Conservation (phyloP, 2,797 vertebrate genomes). For the Typhlichthys eigenmanni region DNA sequence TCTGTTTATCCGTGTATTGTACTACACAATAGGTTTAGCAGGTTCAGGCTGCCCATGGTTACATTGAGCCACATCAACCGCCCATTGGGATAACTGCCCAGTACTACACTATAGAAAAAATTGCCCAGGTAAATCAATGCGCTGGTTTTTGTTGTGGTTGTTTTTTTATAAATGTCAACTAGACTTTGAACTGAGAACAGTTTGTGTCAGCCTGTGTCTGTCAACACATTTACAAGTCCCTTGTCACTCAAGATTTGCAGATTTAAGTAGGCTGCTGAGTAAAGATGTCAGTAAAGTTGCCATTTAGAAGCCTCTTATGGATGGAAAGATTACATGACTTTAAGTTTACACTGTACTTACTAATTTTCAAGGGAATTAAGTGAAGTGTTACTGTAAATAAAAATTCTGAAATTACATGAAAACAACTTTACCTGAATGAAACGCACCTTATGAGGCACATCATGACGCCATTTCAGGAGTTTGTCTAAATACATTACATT, state of each 20-base stretch:
- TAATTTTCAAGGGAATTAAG: too few relatives aligned
- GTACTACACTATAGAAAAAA: slow-evolving; percentile 51
- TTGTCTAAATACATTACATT: too few relatives aligned
- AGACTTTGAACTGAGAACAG: slow-evolving; percentile 58
- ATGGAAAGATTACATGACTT: slow-evolving; percentile 21
- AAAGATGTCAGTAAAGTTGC: slow-evolving; percentile 32
- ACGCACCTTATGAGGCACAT: too few relatives aligned
- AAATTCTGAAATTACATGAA: too few relatives aligned
- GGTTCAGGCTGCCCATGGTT: slow-evolving; percentile 14
- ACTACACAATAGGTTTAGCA: neutral
- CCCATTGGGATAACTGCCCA: slow-evolving; percentile 57
- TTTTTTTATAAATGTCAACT: slow-evolving; percentile 56
- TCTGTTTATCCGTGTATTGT: slow-evolving; percentile 11
- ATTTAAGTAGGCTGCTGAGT: slow-evolving; percentile 25
- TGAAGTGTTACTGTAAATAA: too few relatives aligned
- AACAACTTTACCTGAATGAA: too few relatives aligned
- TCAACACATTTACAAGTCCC: slow-evolving; percentile 43
- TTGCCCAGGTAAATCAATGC: slow-evolving; percentile 61
- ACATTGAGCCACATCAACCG: slow-evolving; percentile 39
- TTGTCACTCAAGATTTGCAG: slow-evolving; percentile 35
- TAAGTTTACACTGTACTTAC: slow-evolving; percentile 16
- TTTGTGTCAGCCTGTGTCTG: slow-evolving; percentile 45
- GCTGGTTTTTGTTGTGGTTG: slow-evolving; percentile 35
- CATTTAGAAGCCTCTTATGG: slow-evolving; percentile 18
- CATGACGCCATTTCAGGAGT: too few relatives aligned